Conservation (phyloP, 1,140 invertebrate genomes). For the Drosophila tsacasi region DNA sequence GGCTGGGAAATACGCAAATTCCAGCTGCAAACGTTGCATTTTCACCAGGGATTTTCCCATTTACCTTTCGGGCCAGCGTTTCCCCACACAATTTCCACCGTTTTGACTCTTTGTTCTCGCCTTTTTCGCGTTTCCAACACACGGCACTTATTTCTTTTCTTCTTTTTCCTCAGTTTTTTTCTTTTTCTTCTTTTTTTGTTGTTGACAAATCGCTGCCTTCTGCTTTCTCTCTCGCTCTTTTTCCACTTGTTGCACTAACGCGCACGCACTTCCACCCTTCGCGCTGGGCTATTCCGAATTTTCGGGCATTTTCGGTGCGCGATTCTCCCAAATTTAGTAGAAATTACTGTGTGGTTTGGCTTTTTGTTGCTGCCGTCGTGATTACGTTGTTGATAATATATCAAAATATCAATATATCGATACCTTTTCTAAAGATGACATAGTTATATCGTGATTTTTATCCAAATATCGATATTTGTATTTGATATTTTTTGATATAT, state of each 20-base stretch:
- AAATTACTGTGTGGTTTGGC: conserved; percentile 31
- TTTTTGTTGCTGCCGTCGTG: conserved; percentile 37
- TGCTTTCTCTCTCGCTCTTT: conserved; percentile 16
- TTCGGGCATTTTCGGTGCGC: conserved; percentile 24
- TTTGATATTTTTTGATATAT: no score
- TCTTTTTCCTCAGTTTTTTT: conserved; percentile 18
- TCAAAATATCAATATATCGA: no score
- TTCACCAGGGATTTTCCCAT: conserved; percentile 38
- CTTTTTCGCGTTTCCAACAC: conserved; percentile 49
- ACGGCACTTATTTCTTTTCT: conserved; percentile 48
- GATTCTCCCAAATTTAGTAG: conserved; percentile 22
- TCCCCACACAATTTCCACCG: conserved; percentile 28
- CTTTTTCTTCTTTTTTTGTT: conserved; percentile 15
- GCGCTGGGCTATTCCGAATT: conserved; percentile 2
- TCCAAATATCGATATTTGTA: no score
- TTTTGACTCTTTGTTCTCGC: conserved; percentile 48
- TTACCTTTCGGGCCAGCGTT: conserved; percentile 58
- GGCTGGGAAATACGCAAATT: conserved; percentile 50
- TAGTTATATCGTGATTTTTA: no score
- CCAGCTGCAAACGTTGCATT: conserved; percentile 56
- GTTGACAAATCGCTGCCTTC: conserved; percentile 27
- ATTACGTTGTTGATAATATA: conserved; percentile 1
- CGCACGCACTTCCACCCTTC: not conserved
- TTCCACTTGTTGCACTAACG: conserved; percentile 22
- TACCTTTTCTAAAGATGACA: no score